Conservation (phyloP, 2,797 vertebrate species). For the Acomys russatus region DNA sequence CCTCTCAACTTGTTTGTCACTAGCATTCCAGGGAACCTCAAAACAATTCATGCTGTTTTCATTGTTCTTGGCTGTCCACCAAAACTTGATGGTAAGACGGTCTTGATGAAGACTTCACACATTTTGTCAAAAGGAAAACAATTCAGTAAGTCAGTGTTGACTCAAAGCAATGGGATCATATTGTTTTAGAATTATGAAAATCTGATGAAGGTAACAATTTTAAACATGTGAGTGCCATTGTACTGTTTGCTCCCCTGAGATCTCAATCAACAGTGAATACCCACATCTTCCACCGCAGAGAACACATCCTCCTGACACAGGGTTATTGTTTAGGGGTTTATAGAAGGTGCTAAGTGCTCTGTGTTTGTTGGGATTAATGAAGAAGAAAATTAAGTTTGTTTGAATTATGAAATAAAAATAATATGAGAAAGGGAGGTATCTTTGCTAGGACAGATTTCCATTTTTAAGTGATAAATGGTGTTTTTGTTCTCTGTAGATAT, state of each 20-base stretch:
- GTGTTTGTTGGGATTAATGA: slow-evolving; percentile 15
- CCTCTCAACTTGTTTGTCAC: not conserved
- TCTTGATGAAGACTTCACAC: not conserved
- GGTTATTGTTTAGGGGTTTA: not conserved
- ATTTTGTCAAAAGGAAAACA: not conserved
- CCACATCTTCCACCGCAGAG: not conserved
- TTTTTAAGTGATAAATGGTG: not conserved
- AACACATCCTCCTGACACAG: not conserved
- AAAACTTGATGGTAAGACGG: not conserved
- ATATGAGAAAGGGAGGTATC: not conserved
- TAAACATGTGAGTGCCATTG: not conserved
- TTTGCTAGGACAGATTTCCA: not conserved
- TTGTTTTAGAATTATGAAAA: slow-evolving; percentile 30
- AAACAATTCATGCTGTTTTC: not conserved
- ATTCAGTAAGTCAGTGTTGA: slow-evolving; percentile 39
- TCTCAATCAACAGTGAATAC: not conserved
- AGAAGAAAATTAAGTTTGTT: not conserved
- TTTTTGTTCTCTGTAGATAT: not conserved
- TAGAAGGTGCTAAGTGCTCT: not conserved
- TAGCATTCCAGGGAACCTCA: not conserved
- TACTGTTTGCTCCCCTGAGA: not conserved
- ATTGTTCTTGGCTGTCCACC: not conserved
- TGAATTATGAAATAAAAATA: not conserved
- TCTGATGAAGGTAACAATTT: slow-evolving; percentile 10
- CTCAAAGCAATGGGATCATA: slow-evolving; percentile 10